Conservation (phyloP, 2,888 invertebrate species). For the Phragmatobia fuliginosa region DNA sequence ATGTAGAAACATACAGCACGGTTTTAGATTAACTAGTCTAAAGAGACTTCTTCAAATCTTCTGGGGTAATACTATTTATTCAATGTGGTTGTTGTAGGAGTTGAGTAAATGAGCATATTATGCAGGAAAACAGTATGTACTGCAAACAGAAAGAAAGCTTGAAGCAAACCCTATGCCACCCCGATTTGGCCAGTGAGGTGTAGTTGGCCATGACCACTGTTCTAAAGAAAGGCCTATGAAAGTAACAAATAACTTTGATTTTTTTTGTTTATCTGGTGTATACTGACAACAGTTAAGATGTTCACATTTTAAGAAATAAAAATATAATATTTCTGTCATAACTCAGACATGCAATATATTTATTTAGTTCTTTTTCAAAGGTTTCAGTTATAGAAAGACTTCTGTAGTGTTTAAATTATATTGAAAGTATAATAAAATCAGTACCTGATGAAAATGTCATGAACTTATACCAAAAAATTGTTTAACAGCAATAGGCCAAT, state of each 20-base stretch:
- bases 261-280: not conserved
- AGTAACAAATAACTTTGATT: too few relatives aligned
- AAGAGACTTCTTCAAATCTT: too few relatives aligned
- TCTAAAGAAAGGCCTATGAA: too few relatives aligned
- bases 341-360: not conserved
- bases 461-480: too few relatives aligned
- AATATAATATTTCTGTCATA: not conserved
- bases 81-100: too few relatives aligned
- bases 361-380: not conserved
- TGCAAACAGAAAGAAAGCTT: not conserved
- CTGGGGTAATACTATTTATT: too few relatives aligned
- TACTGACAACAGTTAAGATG: not conserved
- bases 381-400: not conserved
- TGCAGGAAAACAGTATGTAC: not conserved
- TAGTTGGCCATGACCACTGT: too few relatives aligned
- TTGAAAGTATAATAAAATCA: not conserved
- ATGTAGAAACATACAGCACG: too few relatives aligned
- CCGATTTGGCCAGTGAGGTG: not conserved
- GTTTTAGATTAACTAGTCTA: too few relatives aligned
- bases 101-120: not conserved
- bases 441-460: not conserved
- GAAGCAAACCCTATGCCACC: not conserved
- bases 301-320: not conserved
- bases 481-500: too few relatives aligned
- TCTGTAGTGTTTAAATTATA: not conserved